These are phyloP conservation scores for Gracilinanus agilis DNA, from an alignment of 2,113 vertebrate genomes.

Conservation along the genomic window DNA sequence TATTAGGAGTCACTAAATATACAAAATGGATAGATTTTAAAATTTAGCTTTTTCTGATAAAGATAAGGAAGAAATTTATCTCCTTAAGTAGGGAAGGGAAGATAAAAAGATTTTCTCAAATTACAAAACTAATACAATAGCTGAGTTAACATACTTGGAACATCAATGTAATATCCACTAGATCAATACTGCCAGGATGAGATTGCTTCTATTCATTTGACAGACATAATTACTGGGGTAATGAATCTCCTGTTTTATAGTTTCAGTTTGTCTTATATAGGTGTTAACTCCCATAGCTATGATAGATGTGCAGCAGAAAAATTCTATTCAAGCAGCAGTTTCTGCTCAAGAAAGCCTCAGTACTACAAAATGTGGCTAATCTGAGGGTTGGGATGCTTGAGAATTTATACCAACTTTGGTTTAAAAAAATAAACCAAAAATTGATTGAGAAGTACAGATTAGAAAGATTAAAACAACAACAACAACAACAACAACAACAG, in stretches of 20 bases:
- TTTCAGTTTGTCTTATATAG: background rate
- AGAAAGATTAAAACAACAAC: slow-evolving; percentile 31
- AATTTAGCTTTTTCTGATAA: slow-evolving; percentile 7
- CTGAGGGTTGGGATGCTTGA: background rate
- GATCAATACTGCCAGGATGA: background rate
- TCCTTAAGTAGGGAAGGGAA: slow-evolving; percentile 39
- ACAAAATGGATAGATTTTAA: background rate
- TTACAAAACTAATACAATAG: slow-evolving; percentile 39
- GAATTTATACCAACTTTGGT: background rate
- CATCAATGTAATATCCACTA: slow-evolving; percentile 53
- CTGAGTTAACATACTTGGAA: background rate
- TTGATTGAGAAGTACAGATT: background rate
- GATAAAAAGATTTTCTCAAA: slow-evolving; percentile 41
- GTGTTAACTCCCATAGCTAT: background rate
- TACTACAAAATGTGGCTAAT: background rate
- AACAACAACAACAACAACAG: slow-evolving; percentile 3
- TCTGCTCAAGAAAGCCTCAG: slow-evolving; percentile 46
- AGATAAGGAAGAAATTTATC: slow-evolving; percentile 1
- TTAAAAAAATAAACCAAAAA: background rate
- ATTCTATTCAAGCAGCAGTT: background rate
- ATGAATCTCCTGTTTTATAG: background rate
- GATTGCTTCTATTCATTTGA: slow-evolving; percentile 14
- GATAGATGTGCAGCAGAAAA: background rate
- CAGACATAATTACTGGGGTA: background rate
- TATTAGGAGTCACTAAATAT: background rate